A percentile compares a stretch with the other conserved stretches of the same genome.
Conservation (phyloP, 2,888 invertebrate species). For the Parasteatoda lunata region DNA sequence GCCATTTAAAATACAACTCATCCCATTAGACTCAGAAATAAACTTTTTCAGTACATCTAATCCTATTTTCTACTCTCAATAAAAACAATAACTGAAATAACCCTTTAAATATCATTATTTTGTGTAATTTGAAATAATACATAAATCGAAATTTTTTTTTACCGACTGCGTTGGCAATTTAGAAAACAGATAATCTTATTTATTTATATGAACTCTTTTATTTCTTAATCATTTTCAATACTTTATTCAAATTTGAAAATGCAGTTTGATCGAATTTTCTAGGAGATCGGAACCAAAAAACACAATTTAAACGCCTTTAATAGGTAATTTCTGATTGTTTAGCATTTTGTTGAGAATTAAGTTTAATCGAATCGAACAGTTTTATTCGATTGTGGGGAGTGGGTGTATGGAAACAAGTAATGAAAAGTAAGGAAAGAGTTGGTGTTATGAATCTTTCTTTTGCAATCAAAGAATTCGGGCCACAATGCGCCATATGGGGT, state of each 20-base stretch:
- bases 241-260: background rate
- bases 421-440: conserved; percentile 6
- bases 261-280: background rate
- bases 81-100: background rate
- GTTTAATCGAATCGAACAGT: background rate
- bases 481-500: conserved; percentile 51
- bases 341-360: background rate
- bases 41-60: background rate
- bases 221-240: background rate
- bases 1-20: background rate
- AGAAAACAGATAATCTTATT: background rate
- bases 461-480: conserved; percentile 34
- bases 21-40: background rate
- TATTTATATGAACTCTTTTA: background rate
- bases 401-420: background rate
- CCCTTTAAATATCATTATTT: background rate
- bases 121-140: background rate
- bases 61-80: background rate
- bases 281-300: background rate
- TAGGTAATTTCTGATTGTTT: background rate
- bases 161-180: background rate
- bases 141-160: background rate
- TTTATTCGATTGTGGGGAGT: background rate
- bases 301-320: background rate
- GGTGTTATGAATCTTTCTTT: conserved; percentile 6